phyloP scores from a whole-genome alignment of 2,113 vertebrate species.

The Eublepharis macularius region DNA sequence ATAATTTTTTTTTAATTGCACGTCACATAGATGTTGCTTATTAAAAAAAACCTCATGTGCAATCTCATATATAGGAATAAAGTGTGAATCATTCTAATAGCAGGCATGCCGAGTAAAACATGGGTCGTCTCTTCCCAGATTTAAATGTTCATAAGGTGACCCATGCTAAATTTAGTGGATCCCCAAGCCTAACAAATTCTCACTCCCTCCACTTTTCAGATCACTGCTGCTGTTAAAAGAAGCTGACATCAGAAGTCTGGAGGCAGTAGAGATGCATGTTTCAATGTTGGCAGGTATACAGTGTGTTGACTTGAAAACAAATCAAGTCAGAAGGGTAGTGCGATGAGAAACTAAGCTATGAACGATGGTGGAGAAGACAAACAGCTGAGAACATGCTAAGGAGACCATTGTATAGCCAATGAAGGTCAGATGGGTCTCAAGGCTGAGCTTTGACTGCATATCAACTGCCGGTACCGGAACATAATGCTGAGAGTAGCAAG shows the following conservation, averaged over 20 bases:
- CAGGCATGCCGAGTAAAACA: background rate
- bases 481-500: background rate
- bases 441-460: background rate
- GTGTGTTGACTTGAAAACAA: background rate
- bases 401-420: background rate
- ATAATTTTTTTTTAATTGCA: background rate
- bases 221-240: background rate
- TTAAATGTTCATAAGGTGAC: background rate
- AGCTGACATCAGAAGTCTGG: background rate
- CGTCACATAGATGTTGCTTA: background rate
- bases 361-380: background rate
- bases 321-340: constrained; percentile 1
- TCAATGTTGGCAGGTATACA: background rate
- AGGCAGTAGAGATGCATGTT: background rate
- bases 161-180: background rate
- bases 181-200: background rate
- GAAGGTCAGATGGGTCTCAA: background rate
- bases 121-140: background rate
- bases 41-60: background rate
- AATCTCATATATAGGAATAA: background rate
- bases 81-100: background rate
- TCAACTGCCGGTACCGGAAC: background rate
- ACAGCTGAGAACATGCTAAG: background rate
- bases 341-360: background rate
- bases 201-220: background rate